These are phyloP conservation scores for Heliocidaris erythrogramma DNA, from an alignment of 35 echinoderm and acorn worm species.

Conservation along the genomic window DNA sequence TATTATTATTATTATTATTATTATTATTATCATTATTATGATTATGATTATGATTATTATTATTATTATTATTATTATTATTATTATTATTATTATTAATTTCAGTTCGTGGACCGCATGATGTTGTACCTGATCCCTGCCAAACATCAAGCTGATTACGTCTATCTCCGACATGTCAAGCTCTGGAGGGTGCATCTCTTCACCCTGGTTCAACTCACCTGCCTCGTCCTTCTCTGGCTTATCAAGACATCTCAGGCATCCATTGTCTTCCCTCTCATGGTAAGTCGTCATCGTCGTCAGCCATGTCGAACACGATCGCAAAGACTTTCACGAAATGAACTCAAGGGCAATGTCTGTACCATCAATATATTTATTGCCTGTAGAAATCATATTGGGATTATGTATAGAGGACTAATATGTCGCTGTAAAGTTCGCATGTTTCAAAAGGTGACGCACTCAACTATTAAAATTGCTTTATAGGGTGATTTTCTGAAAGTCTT, in stretches of 20 bases:
- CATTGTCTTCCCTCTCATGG: constrained; percentile 94
- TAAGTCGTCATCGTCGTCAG: constrained; percentile 32
- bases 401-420: too few relatives aligned
- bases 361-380: too few relatives aligned
- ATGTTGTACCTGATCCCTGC: constrained; percentile 78
- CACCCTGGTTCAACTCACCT: constrained; percentile 81
- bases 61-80: neutral
- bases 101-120: constrained; percentile 85
- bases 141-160: constrained; percentile 92
- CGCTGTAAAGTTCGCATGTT: too few relatives aligned
- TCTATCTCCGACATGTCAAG: constrained; percentile 87
- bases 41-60: neutral
- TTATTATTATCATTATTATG: neutral
- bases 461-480: too few relatives aligned
- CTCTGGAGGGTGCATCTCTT: constrained; percentile 93
- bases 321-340: too few relatives aligned
- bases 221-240: constrained; percentile 81
- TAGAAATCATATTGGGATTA: too few relatives aligned
- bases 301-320: neutral
- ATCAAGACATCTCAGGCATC: constrained; percentile 89
- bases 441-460: too few relatives aligned
- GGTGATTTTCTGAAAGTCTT: too few relatives aligned
- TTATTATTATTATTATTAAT: constrained; percentile 26
- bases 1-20: constrained; percentile 9
- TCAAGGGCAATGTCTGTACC: too few relatives aligned